Evolutionary conservation across 2,888 invertebrate species (phyloP).

Genomic region (Cynaeus angustus): DNA sequence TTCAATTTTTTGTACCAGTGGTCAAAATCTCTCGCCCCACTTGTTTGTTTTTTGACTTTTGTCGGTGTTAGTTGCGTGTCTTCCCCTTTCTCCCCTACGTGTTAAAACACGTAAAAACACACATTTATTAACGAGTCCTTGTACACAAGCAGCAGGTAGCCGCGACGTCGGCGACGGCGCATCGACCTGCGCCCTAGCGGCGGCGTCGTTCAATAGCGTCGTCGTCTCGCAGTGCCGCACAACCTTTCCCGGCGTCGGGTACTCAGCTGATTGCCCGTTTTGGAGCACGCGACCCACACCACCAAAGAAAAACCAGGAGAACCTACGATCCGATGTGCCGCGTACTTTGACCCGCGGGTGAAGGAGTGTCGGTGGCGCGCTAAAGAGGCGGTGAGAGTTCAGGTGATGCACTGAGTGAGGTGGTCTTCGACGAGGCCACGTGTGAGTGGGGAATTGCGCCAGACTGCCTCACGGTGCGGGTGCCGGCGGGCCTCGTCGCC

Average conservation of each 20-base stretch:
- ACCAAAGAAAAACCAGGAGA: background rate
- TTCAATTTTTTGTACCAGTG: too few relatives aligned
- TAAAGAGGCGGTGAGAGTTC: slow-evolving; percentile 41
- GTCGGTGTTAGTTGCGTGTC: too few relatives aligned
- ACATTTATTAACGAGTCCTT: slow-evolving; percentile 65
- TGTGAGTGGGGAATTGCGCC: slow-evolving; percentile 68
- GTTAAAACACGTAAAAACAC: slow-evolving; percentile 62
- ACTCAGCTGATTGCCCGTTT: slow-evolving; percentile 65
- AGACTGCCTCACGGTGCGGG: slow-evolving; percentile 72
- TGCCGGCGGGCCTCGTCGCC: slow-evolving; percentile 71
- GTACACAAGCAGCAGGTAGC: slow-evolving; percentile 69
- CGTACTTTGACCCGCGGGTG: slow-evolving; percentile 50
- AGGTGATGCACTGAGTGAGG: slow-evolving; percentile 66
- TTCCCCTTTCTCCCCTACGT: too few relatives aligned
- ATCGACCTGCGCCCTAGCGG: slow-evolving; percentile 68
- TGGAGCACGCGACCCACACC: slow-evolving; percentile 57
- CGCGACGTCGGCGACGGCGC: slow-evolving; percentile 67
- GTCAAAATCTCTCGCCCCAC: background rate
- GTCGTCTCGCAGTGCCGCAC: slow-evolving; percentile 70
- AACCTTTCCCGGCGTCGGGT: slow-evolving; percentile 70
- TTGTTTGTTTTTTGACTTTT: too few relatives aligned
- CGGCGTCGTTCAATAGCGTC: slow-evolving; percentile 71
- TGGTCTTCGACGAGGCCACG: slow-evolving; percentile 67
- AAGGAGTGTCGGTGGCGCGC: slow-evolving; percentile 49
- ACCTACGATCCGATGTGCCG: slow-evolving; percentile 26